Evolutionary conservation across 2,797 vertebrate genomes (phyloP).

Genomic region (Diglossa cyanea): DNA sequence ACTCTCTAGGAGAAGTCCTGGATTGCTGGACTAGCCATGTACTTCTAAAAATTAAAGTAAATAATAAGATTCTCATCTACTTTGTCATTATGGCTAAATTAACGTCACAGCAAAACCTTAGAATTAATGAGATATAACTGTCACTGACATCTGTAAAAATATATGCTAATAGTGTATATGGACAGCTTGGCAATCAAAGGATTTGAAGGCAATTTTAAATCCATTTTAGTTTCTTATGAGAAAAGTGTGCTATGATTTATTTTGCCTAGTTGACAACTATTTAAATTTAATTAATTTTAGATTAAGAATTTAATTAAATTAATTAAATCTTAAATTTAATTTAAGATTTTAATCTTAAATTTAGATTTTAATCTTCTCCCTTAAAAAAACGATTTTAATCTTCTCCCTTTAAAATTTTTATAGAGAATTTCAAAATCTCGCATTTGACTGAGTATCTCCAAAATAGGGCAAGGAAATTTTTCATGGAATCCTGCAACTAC

Average conservation of each 20-base stretch:
- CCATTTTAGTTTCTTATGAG: not conserved
- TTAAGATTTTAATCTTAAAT: too few relatives aligned
- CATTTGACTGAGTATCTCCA: not conserved
- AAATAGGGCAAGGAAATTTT: not conserved
- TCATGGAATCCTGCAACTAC: not conserved
- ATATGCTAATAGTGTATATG: not conserved
- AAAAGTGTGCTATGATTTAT: not conserved
- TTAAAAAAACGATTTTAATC: not conserved
- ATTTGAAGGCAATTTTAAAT: not conserved
- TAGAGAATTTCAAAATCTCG: not conserved
- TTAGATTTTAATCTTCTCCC: not conserved
- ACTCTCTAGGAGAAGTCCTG: not conserved
- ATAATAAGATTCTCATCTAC: not conserved
- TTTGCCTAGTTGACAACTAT: not conserved
- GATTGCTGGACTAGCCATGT: not conserved
- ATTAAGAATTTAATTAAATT: too few relatives aligned
- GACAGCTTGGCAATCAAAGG: not conserved
- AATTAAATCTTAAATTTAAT: too few relatives aligned
- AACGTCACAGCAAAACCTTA: not conserved
- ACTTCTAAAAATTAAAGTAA: not conserved
- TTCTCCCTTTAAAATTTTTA: not conserved
- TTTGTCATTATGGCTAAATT: not conserved
- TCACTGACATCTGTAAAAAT: not conserved
- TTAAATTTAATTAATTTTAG: not conserved
- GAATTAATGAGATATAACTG: not conserved